Base-by-base conservation (phyloP, 2,797 vertebrate genomes). In the Momotus momota region DNA sequence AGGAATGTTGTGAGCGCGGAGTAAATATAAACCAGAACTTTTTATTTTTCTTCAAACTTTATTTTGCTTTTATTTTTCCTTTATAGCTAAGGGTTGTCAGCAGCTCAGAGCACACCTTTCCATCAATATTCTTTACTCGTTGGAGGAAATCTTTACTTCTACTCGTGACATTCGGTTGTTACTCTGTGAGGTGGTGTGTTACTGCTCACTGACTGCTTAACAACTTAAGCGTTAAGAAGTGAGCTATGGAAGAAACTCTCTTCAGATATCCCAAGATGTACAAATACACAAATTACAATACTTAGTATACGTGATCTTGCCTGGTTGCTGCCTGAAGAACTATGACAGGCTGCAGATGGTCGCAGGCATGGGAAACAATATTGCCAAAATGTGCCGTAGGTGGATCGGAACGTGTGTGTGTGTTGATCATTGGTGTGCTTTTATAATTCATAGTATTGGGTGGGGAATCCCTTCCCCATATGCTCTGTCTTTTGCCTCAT, bases 11-110 rank as follows among this genome's bases (percentile, higher is more conserved):
- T 73, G 77, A 88, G 90, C 52, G 43, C 4, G 2, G 62, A 86
- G 70, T 84, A 94, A 96, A 96, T 93, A 94, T 84, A 91, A 88
- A 92, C 7, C 66, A 92, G 73, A 80, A 86, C 40, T 94, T 90
- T 35, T 75, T 91, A 73, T 85, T 93, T 91, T 94, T 82, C 69
- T 84, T 61, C 67, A 67, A 81, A 55, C 54, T 60, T 86, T 66
- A 70, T 66, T 96, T 94, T 80, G 45, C 70, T 86, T 94, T 94
- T 95, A 55, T 70, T 90, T 93, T 89, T 82, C 21, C 46, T 93
- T 96, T 88, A 77, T 73, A 65, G 79, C 77, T 94, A 49, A 71
- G 70, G 73, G 82, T 52, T 86, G 52, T 67, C 85, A 94, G 80
- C 49, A 94, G 82, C 93, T 90, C 51, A 43, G 57, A 92, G 55